Evolutionary conservation across 2,888 invertebrate species (phyloP).

Genomic region (Argyresthia albistria): DNA sequence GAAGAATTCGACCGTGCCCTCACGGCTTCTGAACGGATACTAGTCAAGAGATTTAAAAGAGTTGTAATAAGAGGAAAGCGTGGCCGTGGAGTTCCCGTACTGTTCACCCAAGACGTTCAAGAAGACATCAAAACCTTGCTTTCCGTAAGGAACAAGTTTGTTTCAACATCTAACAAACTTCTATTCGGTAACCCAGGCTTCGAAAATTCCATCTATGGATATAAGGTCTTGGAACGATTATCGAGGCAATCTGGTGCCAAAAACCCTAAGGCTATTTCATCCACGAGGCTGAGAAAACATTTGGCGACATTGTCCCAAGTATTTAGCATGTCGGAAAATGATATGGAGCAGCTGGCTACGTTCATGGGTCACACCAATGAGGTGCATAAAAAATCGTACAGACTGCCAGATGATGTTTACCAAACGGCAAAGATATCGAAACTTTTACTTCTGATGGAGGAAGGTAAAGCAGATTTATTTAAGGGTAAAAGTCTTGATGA

Average conservation of each 20-base stretch:
- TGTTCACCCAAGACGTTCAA: constrained; percentile 19
- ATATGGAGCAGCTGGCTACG: not conserved
- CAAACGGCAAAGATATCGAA: constrained; percentile 24
- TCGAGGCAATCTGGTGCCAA: constrained; percentile 18
- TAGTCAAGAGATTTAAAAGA: constrained; percentile 20
- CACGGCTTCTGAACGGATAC: constrained; percentile 15
- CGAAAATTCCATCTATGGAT: constrained; percentile 17
- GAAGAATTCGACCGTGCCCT: constrained; percentile 15
- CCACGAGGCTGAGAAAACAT: constrained; percentile 23
- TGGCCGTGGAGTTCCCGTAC: constrained; percentile 19
- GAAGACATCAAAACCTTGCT: constrained; percentile 10
- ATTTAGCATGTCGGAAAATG: constrained; percentile 16
- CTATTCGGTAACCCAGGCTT: constrained; percentile 4
- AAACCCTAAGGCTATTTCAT: constrained; percentile 20
- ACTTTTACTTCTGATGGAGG: constrained; percentile 22
- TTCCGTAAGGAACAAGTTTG: constrained; percentile 4
- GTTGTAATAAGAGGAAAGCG: constrained; percentile 21
- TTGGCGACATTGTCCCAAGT: constrained; percentile 13
- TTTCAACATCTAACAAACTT: constrained; percentile 4
- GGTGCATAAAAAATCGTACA: constrained; percentile 18
- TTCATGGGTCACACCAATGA: constrained; percentile 4
- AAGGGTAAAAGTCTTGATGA: constrained; percentile 18
- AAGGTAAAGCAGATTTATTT: constrained; percentile 20
- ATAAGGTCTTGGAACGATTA: constrained; percentile 21
- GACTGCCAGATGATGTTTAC: constrained; percentile 21